phyloP scores from a whole-genome alignment of 2,888 invertebrate genomes.

The Willowsia nigromaculata region DNA sequence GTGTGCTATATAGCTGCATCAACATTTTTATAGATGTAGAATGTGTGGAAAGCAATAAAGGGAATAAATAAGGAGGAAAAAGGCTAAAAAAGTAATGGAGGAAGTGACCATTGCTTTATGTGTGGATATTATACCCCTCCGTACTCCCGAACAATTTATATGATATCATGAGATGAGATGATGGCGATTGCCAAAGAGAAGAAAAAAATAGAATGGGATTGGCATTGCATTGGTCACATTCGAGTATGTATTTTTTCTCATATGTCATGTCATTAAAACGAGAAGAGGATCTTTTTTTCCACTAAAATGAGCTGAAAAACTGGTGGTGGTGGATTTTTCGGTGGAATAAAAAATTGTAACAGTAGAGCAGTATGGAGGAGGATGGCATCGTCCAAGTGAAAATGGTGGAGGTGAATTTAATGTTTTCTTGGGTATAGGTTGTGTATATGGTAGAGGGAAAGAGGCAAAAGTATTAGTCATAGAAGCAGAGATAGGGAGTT shows the following conservation, averaged over 20 bases:
- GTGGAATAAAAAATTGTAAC: background rate
- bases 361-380: background rate
- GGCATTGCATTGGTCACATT: background rate
- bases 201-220: background rate
- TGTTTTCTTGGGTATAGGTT: background rate
- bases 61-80: conserved; percentile 3
- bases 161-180: conserved; percentile 23
- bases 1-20: background rate
- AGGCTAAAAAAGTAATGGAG: conserved; percentile 44
- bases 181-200: conserved; percentile 43
- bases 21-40: background rate
- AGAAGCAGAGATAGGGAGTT: too few relatives aligned
- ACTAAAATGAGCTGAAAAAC: conserved; percentile 67
- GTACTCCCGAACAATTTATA: conserved; percentile 26
- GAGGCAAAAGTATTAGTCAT: conserved; percentile 40
- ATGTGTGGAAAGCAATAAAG: conserved; percentile 37
- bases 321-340: background rate
- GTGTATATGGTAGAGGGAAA: background rate
- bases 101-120: conserved; percentile 9
- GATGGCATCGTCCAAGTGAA: conserved; percentile 11
- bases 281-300: conserved; percentile 68
- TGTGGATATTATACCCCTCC: background rate
- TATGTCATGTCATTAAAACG: conserved; percentile 71
- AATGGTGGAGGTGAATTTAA: conserved; percentile 28
- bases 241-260: conserved; percentile 12